Conservation (phyloP, 2,113 vertebrate genomes). For the Oreochromis spilurus region DNA sequence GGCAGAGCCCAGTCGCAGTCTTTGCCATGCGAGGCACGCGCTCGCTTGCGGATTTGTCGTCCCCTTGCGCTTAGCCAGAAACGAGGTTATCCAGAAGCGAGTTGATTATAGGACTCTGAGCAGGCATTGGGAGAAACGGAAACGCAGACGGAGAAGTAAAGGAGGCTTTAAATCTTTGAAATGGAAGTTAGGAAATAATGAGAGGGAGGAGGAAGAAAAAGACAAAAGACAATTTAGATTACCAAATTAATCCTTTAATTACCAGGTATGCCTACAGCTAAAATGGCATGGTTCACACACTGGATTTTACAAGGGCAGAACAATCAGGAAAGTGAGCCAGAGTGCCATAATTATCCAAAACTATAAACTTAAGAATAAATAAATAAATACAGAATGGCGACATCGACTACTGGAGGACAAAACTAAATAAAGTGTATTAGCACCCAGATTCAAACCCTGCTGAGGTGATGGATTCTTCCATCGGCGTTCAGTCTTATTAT, state of each 20-base stretch:
- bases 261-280: conserved; percentile 61
- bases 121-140: conserved; percentile 11
- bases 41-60: conserved; percentile 50
- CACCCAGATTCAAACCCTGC: not conserved
- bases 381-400: conserved; percentile 3
- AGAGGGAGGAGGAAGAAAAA: conserved; percentile 30
- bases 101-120: conserved; percentile 52
- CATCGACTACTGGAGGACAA: not conserved
- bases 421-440: not conserved
- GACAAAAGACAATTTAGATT: conserved; percentile 73
- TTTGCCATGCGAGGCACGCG: conserved; percentile 50
- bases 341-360: conserved; percentile 31
- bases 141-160: not conserved
- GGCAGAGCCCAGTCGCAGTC: conserved; percentile 6
- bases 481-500: not conserved
- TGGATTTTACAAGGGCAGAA: conserved; percentile 45
- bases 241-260: conserved; percentile 77
- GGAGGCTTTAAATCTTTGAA: conserved; percentile 52
- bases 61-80: conserved; percentile 45
- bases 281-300: conserved; percentile 51
- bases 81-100: conserved; percentile 59
- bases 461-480: not conserved
- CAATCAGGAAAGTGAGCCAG: conserved; percentile 33
- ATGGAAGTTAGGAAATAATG: conserved; percentile 51
- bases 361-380: conserved; percentile 17